Evolutionary conservation across 2,113 vertebrate genomes (phyloP), one percentile per base, ranked within the genome.

Genomic region (Nothoprocta pentlandii): DNA sequence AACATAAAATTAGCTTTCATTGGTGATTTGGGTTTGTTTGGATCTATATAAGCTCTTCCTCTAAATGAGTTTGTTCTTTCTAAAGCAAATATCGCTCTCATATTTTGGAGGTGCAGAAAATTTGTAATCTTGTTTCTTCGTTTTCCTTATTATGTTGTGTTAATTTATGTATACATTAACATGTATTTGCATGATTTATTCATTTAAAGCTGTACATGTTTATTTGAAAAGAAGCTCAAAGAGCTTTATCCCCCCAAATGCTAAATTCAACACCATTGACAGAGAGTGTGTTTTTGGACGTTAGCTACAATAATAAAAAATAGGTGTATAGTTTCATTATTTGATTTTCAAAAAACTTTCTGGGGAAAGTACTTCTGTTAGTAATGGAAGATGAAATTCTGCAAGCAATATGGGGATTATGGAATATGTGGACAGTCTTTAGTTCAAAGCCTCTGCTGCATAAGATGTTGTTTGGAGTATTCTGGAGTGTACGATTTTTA

Each of bases 101-200:
- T 97, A 97, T 98, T 98, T 97, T 96, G 93, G 91, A 97, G 96
- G 97, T 98, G 96, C 96, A 96, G 96, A 97, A 98, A 98, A 97
- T 96, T 97, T 91, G 94, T 97, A 97, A 98, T 97, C 96, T 97
- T 96, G 97, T 97, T 97, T 97, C 96, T 97, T 97, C 93, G 28
- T 96, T 97, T 96, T 97, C 95, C 95, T 97, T 98, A 96, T 97
- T 97, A 98, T 96, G 95, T 97, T 97, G 93, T 91, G 97, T 95
- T 97, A 97, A 97, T 97, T 98, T 97, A 96, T 96, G 97, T 97
- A 97, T 97, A 97, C 93, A 98, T 98, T 98, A 97, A 95, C 97
- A 98, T 97, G 96, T 62, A 97, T 98, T 98, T 98, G 97, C 97
- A 98, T 97, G 97, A 95, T 96, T 97, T 98, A 97, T 97, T 97